A percentile compares a stretch with the other conserved stretches of the same genome.
Evolutionary conservation across 2,797 vertebrate species (phyloP).

Genomic region (Phoxinus dragarum): DNA sequence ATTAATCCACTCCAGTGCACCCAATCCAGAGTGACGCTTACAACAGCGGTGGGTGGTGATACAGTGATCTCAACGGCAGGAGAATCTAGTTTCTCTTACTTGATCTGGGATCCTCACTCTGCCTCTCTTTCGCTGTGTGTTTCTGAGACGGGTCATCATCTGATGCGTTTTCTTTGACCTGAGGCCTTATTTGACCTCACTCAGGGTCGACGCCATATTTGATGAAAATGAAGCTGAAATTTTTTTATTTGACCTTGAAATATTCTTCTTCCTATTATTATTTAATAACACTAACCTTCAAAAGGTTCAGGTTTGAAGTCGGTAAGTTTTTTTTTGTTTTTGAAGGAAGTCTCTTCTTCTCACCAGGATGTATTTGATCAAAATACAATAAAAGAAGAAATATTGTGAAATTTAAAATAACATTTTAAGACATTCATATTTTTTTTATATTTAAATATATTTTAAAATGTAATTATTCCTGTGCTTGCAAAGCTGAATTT

Average conservation of each 20-base stretch:
- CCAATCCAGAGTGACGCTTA: constrained; percentile 61
- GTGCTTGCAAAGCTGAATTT: neutral
- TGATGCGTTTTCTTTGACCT: neutral
- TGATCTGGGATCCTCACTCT: neutral
- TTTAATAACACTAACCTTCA: neutral
- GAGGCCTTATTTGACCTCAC: neutral
- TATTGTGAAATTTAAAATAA: neutral
- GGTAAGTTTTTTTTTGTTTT: neutral
- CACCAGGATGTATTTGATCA: neutral
- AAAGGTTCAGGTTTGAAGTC: neutral
- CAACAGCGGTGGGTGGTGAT: constrained; percentile 57
- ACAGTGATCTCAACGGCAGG: constrained; percentile 54
- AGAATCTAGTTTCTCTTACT: constrained; percentile 43
- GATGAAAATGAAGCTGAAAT: no score
- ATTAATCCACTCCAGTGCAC: constrained; percentile 63
- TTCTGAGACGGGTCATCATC: neutral
- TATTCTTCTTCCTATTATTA: neutral
- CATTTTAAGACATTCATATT: no score
- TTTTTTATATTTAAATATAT: neutral
- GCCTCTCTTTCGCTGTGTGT: neutral
- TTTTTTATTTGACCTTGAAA: constrained; percentile 4
- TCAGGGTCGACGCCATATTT: neutral
- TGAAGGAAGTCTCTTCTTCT: neutral
- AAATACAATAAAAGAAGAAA: neutral
- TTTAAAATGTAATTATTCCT: neutral